A percentile compares a stretch with the other conserved stretches of the same genome.
Conservation (phyloP, 2,113 vertebrate species). For the Gopherus evgoodei region DNA sequence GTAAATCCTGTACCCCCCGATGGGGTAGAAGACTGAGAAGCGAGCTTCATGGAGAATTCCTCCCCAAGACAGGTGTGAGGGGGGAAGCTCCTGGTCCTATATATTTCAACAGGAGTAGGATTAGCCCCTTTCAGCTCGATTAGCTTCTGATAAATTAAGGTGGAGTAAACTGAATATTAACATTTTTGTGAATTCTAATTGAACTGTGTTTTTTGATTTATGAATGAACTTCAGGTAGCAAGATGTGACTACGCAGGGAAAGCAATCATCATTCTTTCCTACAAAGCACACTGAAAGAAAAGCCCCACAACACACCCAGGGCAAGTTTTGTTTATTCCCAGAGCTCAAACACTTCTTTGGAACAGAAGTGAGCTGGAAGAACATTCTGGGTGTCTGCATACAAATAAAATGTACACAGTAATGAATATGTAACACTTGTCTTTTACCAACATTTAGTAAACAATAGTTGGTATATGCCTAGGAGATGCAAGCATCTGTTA, state of each 20-base stretch:
- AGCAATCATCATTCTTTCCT: background rate
- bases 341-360: conserved; percentile 26
- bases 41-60: background rate
- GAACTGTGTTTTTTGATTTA: conserved; percentile 39
- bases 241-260: conserved; percentile 34
- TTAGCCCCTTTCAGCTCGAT: background rate
- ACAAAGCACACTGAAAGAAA: background rate
- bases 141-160: background rate
- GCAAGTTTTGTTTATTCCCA: conserved; percentile 40
- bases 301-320: background rate
- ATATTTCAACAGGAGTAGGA: background rate
- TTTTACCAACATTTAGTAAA: conserved; percentile 16
- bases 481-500: background rate
- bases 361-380: conserved; percentile 9
- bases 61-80: background rate
- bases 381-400: background rate
- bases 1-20: background rate
- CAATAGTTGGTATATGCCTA: background rate
- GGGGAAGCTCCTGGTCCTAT: background rate
- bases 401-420: background rate
- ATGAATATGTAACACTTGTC: background rate
- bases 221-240: background rate
- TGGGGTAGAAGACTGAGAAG: background rate
- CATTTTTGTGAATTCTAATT: conserved; percentile 40
- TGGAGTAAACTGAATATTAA: conserved; percentile 40